Evolutionary conservation across 2,888 invertebrate species (phyloP), one percentile per base, ranked within the genome.

Genomic region (Nemotelus pantherinus): DNA sequence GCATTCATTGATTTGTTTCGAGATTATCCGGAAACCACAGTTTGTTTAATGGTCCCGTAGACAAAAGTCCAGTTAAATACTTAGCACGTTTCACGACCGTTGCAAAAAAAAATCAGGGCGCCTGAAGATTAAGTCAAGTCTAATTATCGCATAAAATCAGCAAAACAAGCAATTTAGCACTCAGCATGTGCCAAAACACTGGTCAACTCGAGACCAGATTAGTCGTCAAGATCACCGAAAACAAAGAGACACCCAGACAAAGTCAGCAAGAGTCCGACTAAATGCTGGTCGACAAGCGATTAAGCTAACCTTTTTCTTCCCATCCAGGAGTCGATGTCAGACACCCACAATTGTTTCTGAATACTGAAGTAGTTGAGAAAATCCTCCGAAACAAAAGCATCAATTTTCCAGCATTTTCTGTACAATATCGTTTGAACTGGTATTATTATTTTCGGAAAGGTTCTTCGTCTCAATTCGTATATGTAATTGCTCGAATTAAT

Each of bases 131-230:
- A 9, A 3, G 7, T 58, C 7, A 9, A 44, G 5, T 39, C 48
- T 60, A 63, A 74, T 74, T 74, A 74, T 74, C 74, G 25, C 74
- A 74, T 10, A 58, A 6, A 48, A 74, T 74, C 74, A 60, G 72
- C 63, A 71, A 78, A 77, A 68, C 77, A 78, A 67, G 68, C 58
- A 47, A 58, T 77, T 58, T 77, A 60, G 65, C 78, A 77, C 78
- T 47, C 78, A 78, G 78, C 76, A 70, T 77, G 78, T 77, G 77
- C 64, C 78, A 77, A 77, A 78, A 74, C 74, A 68, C 25, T 77
- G 58, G 72, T 77, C 60, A 53, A 60, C 9, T 76, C 9, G 44
- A 64, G 55, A 43, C 65, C 76, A 5, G 43, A 76, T 76, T 53
- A 55, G 75, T 50, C 3, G 41, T 53, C 53, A 47, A 25, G 47